phyloP scores from a whole-genome alignment of 1,140 invertebrate genomes.

The Potamilus streckersoni region DNA sequence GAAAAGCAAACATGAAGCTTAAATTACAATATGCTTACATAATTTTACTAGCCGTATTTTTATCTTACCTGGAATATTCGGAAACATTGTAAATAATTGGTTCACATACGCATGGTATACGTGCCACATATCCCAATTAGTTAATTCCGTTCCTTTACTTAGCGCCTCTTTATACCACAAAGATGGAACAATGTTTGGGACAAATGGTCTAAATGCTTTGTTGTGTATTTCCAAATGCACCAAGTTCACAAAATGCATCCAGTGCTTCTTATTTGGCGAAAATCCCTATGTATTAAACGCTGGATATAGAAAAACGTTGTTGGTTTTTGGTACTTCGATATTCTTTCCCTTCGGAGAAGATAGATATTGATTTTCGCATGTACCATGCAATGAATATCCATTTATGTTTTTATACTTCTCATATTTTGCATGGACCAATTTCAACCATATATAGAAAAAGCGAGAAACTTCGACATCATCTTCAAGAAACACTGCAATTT shows the following conservation, averaged over 20 bases:
- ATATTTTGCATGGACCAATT: slow-evolving; percentile 42
- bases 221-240: slow-evolving; percentile 1
- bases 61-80: slow-evolving; percentile 17
- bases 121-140: slow-evolving; percentile 40
- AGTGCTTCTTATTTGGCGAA: slow-evolving; percentile 34
- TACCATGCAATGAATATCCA: slow-evolving; percentile 30
- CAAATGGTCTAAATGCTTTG: slow-evolving; percentile 19
- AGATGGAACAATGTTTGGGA: slow-evolving; percentile 27
- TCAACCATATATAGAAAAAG: slow-evolving; percentile 38
- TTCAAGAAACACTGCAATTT: slow-evolving; percentile 46
- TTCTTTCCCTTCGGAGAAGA: no score
- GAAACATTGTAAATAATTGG: slow-evolving; percentile 28
- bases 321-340: not conserved
- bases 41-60: not conserved
- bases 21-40: no score
- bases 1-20: not conserved
- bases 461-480: slow-evolving; percentile 46
- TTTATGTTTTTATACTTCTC: slow-evolving; percentile 22
- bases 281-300: slow-evolving; percentile 43
- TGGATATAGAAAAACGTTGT: slow-evolving; percentile 30
- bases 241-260: slow-evolving; percentile 44
- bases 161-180: slow-evolving; percentile 19
- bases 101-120: slow-evolving; percentile 33
- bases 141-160: slow-evolving; percentile 21
- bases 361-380: slow-evolving; percentile 8